Evolutionary conservation across 2,113 vertebrate species (phyloP).

Genomic region (Porphyrio hochstetteri): DNA sequence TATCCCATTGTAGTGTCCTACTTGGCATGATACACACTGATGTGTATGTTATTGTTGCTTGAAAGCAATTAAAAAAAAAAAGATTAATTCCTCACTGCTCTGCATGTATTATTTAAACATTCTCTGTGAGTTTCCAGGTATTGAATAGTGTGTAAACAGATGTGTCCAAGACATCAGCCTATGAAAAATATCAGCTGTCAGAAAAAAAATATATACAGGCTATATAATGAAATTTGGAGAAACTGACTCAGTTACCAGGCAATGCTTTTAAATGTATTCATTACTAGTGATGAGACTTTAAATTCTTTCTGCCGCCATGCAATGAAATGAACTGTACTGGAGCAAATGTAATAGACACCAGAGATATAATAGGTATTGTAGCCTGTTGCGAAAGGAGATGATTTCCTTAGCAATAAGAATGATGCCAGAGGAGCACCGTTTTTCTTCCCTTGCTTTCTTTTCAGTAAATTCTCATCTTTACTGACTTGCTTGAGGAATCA

Average conservation of each 20-base stretch:
- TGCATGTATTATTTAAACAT: background rate
- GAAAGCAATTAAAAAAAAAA: background rate
- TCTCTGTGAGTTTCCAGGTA: background rate
- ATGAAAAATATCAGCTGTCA: background rate
- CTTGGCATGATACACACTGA: background rate
- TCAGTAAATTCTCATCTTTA: background rate
- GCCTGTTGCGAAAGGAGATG: background rate
- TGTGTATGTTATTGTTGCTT: background rate
- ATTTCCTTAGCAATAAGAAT: constrained; percentile 41
- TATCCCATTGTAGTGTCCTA: background rate
- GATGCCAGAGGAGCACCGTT: background rate
- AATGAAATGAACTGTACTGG: background rate
- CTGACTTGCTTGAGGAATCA: background rate
- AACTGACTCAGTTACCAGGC: background rate
- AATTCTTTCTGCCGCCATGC: background rate
- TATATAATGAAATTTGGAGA: background rate
- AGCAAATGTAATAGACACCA: background rate
- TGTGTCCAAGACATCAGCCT: background rate
- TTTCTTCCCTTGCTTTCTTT: background rate
- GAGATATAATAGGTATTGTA: background rate
- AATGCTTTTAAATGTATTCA: background rate
- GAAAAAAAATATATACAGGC: background rate
- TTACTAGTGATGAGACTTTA: background rate
- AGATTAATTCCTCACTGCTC: background rate
- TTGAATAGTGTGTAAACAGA: background rate